Evolutionary conservation across 2,888 invertebrate genomes (phyloP).

Genomic region (Byasa hedistus): DNA sequence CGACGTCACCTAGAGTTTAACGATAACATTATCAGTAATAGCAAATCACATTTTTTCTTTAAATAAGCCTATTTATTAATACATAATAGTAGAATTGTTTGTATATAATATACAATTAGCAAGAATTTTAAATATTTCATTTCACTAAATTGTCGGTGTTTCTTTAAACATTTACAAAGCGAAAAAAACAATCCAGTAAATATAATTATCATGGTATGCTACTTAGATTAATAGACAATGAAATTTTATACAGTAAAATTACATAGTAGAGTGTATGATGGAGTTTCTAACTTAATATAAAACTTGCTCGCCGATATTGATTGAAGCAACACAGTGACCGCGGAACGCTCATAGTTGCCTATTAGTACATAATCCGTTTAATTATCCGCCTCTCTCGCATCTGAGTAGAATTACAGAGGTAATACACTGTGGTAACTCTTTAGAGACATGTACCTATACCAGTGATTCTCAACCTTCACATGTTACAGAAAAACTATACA

Average conservation of each 20-base stretch:
- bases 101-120: too few relatives aligned
- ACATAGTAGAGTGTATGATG: not conserved
- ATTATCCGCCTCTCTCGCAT: slow-evolving; percentile 28
- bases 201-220: not conserved
- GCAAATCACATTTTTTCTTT: too few relatives aligned
- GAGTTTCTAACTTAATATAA: slow-evolving; percentile 8
- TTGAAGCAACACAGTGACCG: slow-evolving; percentile 9
- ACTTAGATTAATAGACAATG: not conserved
- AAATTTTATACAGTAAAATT: not conserved
- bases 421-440: slow-evolving; percentile 14
- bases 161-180: too few relatives aligned
- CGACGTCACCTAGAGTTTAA: too few relatives aligned
- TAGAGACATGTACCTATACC: not conserved
- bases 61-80: too few relatives aligned
- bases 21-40: too few relatives aligned
- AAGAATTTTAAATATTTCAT: too few relatives aligned
- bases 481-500: too few relatives aligned
- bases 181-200: too few relatives aligned
- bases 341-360: slow-evolving; percentile 9
- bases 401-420: slow-evolving; percentile 9
- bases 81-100: too few relatives aligned
- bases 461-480: too few relatives aligned
- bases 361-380: slow-evolving; percentile 27
- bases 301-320: slow-evolving; percentile 16
- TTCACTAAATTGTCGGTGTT: too few relatives aligned